These are phyloP conservation scores for Oceanites oceanicus DNA, from an alignment of 2,113 vertebrate genomes.

Conservation along the genomic window DNA sequence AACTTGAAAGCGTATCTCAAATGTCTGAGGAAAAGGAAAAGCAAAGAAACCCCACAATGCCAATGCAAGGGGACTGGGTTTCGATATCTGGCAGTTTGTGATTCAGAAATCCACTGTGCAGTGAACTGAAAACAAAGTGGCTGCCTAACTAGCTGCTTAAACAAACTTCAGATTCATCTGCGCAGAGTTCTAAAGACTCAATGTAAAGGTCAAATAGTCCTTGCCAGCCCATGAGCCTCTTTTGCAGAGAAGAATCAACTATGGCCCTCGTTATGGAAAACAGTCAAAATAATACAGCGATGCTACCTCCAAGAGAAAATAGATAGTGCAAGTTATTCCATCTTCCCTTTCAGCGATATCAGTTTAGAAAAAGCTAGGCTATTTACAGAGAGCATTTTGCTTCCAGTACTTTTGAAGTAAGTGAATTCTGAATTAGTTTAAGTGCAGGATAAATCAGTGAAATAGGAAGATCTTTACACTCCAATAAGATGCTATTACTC, in stretches of 20 bases:
- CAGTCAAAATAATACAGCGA: not conserved
- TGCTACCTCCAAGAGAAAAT: not conserved
- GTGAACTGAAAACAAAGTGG: not conserved
- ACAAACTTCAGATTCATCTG: not conserved
- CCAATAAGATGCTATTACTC: conserved; percentile 75
- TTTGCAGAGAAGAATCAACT: not conserved
- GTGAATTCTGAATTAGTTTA: conserved; percentile 76
- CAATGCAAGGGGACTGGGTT: not conserved
- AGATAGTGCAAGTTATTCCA: conserved; percentile 31
- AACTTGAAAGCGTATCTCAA: not conserved
- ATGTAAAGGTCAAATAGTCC: conserved; percentile 10
- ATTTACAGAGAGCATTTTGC: conserved; percentile 58
- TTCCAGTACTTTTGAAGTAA: conserved; percentile 60
- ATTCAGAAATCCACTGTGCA: not conserved
- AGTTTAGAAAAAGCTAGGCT: conserved; percentile 35
- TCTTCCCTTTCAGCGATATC: conserved; percentile 42
- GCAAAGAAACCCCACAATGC: not conserved
- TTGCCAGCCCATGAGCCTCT: not conserved
- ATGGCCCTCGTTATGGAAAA: not conserved
- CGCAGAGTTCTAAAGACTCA: not conserved
- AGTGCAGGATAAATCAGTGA: conserved; percentile 73
- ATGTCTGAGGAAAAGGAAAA: not conserved
- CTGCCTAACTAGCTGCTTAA: not conserved
- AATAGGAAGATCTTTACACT: conserved; percentile 78
- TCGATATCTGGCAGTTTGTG: not conserved